Conservation (phyloP, 2,888 invertebrate genomes). For the Oscheius sp. region DNA sequence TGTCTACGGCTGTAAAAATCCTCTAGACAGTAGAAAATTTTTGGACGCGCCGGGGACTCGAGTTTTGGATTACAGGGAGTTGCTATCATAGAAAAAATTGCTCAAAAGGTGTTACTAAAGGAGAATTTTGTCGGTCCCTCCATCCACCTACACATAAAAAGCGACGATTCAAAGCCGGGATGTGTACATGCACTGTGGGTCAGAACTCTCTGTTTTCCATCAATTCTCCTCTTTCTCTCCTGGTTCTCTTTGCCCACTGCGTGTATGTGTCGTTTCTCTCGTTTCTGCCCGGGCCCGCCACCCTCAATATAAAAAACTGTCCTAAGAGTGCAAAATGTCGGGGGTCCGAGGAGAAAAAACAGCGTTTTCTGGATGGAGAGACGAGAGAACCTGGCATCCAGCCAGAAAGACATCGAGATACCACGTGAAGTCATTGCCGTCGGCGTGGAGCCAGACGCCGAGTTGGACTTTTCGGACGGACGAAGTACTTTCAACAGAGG, state of each 20-base stretch:
- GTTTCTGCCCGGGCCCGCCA: neutral
- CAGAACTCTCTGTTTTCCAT: constrained; percentile 28
- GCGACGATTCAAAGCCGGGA: neutral
- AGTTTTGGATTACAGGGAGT: too few species aligned
- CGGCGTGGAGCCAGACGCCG: too few species aligned
- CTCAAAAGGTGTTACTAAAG: too few species aligned
- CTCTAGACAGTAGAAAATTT: too few species aligned
- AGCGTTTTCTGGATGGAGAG: constrained; percentile 4
- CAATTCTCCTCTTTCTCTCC: constrained; percentile 13
- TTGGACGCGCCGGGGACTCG: too few species aligned
- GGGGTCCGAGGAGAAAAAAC: neutral
- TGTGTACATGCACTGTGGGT: constrained; percentile 28
- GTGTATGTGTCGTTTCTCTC: constrained; percentile 14
- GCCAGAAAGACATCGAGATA: constrained; percentile 25
- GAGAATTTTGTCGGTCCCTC: too few species aligned
- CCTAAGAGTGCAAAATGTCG: constrained; percentile 24
- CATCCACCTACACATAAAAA: neutral
- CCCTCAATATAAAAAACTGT: constrained; percentile 31
- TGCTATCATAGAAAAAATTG: too few species aligned
- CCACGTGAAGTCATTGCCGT: constrained; percentile 24
- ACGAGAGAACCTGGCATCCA: constrained; percentile 9
- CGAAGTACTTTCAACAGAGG: constrained; percentile 19
- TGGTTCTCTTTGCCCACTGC: neutral
- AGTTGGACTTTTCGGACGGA: constrained; percentile 23
- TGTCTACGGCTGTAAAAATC: too few species aligned